Percentiles rank a stretch among this genome's conserved stretches.
These are phyloP conservation scores for Eupeodes corollae DNA, from an alignment of 1,140 invertebrate species.

Conservation along the genomic window DNA sequence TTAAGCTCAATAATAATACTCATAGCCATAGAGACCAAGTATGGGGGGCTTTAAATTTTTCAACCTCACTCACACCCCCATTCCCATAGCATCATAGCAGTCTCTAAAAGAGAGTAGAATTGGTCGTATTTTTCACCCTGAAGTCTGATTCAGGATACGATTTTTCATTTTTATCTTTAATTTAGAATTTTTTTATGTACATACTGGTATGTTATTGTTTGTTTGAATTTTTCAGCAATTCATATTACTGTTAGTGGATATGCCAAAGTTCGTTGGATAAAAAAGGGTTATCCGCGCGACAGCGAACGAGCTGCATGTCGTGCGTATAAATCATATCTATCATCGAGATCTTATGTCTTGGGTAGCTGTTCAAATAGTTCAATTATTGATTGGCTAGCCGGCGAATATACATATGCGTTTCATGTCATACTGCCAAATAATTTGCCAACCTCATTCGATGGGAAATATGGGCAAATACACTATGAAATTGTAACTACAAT, in stretches of 20 bases:
- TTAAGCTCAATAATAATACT: no score
- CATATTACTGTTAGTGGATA: constrained; percentile 34
- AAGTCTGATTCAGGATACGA: no score
- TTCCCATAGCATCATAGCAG: no score
- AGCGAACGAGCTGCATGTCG: constrained; percentile 34
- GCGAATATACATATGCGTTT: constrained; percentile 50
- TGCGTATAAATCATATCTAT: constrained; percentile 33
- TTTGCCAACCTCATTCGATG: constrained; percentile 60
- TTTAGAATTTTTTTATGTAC: not conserved
- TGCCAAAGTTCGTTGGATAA: constrained; percentile 37
- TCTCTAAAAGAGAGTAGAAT: no score
- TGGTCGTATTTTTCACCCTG: not conserved
- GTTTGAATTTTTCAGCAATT: constrained; percentile 26
- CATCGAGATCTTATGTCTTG: constrained; percentile 33
- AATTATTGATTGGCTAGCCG: constrained; percentile 41
- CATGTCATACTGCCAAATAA: constrained; percentile 44
- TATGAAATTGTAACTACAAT: constrained; percentile 57
- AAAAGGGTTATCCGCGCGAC: constrained; percentile 35
- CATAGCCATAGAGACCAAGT: no score
- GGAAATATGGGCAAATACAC: constrained; percentile 54
- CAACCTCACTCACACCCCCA: not conserved
- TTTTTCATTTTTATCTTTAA: not conserved
- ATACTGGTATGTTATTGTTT: not conserved
- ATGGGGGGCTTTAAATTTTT: no score
- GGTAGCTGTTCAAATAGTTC: constrained; percentile 6